These are phyloP conservation scores for Melitaea cinxia DNA, from an alignment of 1,140 invertebrate genomes.

Conservation along the genomic window DNA sequence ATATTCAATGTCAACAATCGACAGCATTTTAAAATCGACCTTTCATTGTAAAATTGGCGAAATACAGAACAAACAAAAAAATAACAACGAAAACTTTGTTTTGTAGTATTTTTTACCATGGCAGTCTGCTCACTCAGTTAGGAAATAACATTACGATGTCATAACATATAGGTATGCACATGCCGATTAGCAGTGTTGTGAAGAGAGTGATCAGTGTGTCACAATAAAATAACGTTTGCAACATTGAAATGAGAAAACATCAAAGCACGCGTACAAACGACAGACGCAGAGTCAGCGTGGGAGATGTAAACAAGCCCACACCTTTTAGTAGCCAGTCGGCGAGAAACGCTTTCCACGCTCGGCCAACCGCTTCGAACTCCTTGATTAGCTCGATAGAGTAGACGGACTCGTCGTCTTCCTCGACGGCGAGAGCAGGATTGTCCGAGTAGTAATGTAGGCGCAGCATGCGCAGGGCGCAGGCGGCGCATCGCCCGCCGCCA, in stretches of 20 bases:
- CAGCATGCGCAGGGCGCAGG: slow-evolving; percentile 83
- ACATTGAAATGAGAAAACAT: slow-evolving; percentile 36
- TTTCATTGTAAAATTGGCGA: not conserved
- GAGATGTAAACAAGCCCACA: slow-evolving; percentile 67
- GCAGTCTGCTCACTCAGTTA: not conserved
- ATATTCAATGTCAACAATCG: too few species aligned
- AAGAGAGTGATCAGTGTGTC: not conserved
- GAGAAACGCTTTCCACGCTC: slow-evolving; percentile 87
- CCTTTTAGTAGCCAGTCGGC: slow-evolving; percentile 88
- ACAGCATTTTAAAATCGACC: too few species aligned
- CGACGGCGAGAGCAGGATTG: slow-evolving; percentile 83
- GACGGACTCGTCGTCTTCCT: slow-evolving; percentile 83
- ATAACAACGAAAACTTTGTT: not conserved
- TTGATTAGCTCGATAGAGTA: slow-evolving; percentile 91
- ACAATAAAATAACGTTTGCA: not conserved
- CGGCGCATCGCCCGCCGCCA: slow-evolving; percentile 65
- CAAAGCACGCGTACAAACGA: slow-evolving; percentile 31
- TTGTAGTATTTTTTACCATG: not conserved
- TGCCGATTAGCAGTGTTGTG: too few species aligned
- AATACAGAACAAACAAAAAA: too few species aligned
- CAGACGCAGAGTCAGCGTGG: slow-evolving; percentile 43
- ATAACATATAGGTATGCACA: too few species aligned
- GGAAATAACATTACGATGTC: too few species aligned
- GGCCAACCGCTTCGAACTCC: slow-evolving; percentile 90
- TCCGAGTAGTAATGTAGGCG: slow-evolving; percentile 91